Base-by-base conservation (phyloP, 2,888 invertebrate species). In the Nymphalis polychloros region DNA sequence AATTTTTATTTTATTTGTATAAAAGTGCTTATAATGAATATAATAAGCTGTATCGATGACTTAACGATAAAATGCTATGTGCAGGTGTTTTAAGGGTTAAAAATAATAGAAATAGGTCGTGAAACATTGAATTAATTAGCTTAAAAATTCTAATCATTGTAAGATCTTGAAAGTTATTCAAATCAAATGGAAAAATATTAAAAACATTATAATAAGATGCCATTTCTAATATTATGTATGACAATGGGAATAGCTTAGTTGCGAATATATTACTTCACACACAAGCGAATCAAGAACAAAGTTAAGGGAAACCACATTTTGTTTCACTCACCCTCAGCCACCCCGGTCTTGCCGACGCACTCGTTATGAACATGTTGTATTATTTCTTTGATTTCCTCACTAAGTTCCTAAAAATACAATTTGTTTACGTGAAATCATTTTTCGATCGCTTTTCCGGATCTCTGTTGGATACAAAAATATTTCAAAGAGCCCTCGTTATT, bases 331-430 rank as follows among this genome's bases (percentile, higher is more conserved):
- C 93, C 91, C 87, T 93, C 92, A 64, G 90, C 78, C 72, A 84
- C 89, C 78, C 92, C 92, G 70, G 91, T 92, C 82, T 87, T 91
- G 70, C 73, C 86, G 71, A 90, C 90, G 84, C 93, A 93, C 77
- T 88, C 87, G 82, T 88, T 88, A 84, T 93, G 93, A 79, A 93
- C 81, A 77, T 87, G 87, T 78, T 89, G 84, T 81, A 93, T 90
- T 84, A 93, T 90, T 87, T 93, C 93, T 84, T 85, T 82, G 83
- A 93, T 90, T 82, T 93, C 93, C 20, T 92, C 92, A 77, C 91
- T 90, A 79, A 93, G 89, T 77, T 87, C 86, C 93, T 93, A 83
- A 76, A 87, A 90, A 79, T 77, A 74, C 70, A 71, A 75, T 81
- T 80, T 77, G 73, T 63, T 78, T 75, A 66, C 64, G 49, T 70